phyloP scores from a whole-genome alignment of 1,140 invertebrate genomes.

The Aphelinus atriplicis region DNA sequence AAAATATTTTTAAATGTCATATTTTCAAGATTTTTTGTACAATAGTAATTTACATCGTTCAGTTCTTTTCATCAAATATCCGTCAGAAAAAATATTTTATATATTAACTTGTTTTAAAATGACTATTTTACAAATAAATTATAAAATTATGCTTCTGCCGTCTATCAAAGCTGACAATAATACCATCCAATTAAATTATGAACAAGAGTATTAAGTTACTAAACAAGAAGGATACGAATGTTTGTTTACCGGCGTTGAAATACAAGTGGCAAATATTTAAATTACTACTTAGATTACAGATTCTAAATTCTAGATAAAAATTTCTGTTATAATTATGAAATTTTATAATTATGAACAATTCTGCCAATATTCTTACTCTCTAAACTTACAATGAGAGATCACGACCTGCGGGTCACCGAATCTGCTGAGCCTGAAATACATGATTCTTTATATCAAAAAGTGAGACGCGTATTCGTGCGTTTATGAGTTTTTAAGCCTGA shows the following conservation, averaged over 20 bases:
- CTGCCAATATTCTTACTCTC: too few species aligned
- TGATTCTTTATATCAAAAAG: too few species aligned
- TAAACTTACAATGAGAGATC: too few species aligned
- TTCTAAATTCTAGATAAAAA: too few species aligned
- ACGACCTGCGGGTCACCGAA: too few species aligned
- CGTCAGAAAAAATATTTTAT: constrained; percentile 24
- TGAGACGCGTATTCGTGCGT: too few species aligned
- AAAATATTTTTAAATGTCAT: not conserved
- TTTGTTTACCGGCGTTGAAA: constrained; percentile 2
- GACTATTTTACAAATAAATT: constrained; percentile 31
- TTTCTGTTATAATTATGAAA: too few species aligned
- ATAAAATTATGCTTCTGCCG: constrained; percentile 21
- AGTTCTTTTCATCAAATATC: constrained; percentile 17
- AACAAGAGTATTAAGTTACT: constrained; percentile 31
- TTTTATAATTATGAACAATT: too few species aligned
- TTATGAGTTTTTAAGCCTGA: too few species aligned
- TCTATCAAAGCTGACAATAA: constrained; percentile 20
- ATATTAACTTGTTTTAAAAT: not conserved
- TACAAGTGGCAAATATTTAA: not conserved
- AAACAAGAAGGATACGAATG: constrained; percentile 12
- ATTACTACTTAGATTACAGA: too few species aligned
- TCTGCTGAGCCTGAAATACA: too few species aligned
- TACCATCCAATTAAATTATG: constrained; percentile 19
- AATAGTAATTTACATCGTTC: not conserved
- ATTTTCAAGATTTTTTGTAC: constrained; percentile 13